phyloP scores from a whole-genome alignment of 2,888 invertebrate genomes.

The Epirrita christyi region DNA sequence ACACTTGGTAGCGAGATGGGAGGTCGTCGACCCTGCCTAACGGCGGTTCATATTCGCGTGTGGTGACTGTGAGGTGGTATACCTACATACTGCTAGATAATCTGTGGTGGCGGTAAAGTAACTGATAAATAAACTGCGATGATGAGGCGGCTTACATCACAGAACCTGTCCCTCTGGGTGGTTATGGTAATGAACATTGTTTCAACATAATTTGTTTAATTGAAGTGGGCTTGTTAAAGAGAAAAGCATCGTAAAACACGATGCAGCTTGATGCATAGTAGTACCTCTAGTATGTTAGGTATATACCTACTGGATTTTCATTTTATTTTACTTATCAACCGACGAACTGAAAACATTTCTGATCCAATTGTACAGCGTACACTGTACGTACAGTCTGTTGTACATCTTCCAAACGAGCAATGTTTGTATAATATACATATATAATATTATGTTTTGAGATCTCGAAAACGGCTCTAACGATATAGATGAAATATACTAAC shows the following conservation, averaged over 20 bases:
- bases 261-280: no score
- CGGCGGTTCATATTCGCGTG: slow-evolving; percentile 47
- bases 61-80: slow-evolving; percentile 22
- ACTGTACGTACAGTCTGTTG: no score
- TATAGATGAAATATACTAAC: no score
- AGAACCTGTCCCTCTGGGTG: background rate
- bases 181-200: background rate
- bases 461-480: no score
- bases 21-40: slow-evolving; percentile 49
- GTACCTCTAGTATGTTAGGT: no score
- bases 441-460: no score
- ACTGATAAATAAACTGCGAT: background rate
- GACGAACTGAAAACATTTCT: no score
- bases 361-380: no score
- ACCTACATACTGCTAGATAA: slow-evolving; percentile 23
- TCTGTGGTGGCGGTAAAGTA: slow-evolving; percentile 10
- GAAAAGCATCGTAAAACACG: background rate
- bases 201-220: background rate
- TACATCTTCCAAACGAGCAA: no score
- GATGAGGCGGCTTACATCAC: slow-evolving; percentile 2
- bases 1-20: slow-evolving; percentile 20
- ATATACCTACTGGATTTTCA: no score
- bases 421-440: no score
- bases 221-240: background rate
- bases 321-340: no score